These are phyloP conservation scores for Drosophila bunnanda DNA, from an alignment of 2,888 invertebrate species.

Conservation along the genomic window DNA sequence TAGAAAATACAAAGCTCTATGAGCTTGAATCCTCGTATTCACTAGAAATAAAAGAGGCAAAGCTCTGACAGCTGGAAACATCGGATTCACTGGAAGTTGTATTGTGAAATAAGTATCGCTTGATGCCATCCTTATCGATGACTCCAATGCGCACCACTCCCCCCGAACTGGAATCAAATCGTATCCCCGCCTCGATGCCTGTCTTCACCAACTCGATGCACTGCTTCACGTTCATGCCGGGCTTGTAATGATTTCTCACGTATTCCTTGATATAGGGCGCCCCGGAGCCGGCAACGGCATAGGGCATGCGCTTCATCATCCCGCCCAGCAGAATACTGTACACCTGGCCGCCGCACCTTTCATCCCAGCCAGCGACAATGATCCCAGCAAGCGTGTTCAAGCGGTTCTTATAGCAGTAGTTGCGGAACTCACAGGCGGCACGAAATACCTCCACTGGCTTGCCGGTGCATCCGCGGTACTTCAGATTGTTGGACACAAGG, in stretches of 20 bases:
- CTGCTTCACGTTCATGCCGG: slow-evolving; percentile 93
- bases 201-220: slow-evolving; percentile 93
- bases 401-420: slow-evolving; percentile 97
- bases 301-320: slow-evolving; percentile 94
- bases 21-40: not conserved
- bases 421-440: slow-evolving; percentile 96
- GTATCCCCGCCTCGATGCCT: slow-evolving; percentile 94
- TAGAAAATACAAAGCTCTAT: not conserved
- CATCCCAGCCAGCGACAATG: slow-evolving; percentile 99
- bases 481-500: slow-evolving; percentile 94
- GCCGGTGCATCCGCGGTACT: slow-evolving; percentile 91
- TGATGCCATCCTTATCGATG: slow-evolving; percentile 93
- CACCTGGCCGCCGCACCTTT: slow-evolving; percentile 92
- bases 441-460: slow-evolving; percentile 94
- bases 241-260: slow-evolving; percentile 95
- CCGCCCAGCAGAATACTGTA: slow-evolving; percentile 91
- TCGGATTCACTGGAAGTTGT: slow-evolving; percentile 75
- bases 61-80: not conserved
- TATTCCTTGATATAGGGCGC: slow-evolving; percentile 98
- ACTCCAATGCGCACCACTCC: slow-evolving; percentile 95
- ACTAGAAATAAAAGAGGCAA: not conserved
- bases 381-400: slow-evolving; percentile 97
- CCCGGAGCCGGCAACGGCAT: slow-evolving; percentile 97
- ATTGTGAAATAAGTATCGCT: slow-evolving; percentile 86
- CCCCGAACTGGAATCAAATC: slow-evolving; percentile 97